phyloP scores from a whole-genome alignment of 2,888 invertebrate species.

The Ophion ellenae region DNA sequence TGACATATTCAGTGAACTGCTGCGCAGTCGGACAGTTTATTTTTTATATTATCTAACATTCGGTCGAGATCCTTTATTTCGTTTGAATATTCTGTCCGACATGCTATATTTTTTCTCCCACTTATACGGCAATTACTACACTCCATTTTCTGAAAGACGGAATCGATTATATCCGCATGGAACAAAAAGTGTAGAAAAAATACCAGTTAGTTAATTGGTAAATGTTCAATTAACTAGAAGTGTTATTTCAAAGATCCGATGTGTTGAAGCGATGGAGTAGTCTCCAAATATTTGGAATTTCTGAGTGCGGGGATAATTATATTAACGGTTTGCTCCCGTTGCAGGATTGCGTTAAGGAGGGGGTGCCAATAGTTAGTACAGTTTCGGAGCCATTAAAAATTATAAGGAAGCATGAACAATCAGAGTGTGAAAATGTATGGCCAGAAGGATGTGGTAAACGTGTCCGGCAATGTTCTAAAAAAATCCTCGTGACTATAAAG shows the following conservation, averaged over 20 bases:
- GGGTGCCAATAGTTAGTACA: neutral
- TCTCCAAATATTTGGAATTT: neutral
- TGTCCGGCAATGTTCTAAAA: too few species aligned
- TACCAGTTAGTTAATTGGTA: neutral
- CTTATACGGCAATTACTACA: neutral
- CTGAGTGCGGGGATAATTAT: neutral
- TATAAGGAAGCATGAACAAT: neutral
- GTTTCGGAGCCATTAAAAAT: neutral
- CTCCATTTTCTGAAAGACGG: neutral
- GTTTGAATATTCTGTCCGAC: neutral
- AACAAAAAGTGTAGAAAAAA: neutral
- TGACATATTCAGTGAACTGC: slow-evolving; percentile 6
- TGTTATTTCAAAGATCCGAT: neutral
- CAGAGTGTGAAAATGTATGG: neutral
- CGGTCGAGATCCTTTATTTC: slow-evolving; percentile 4
- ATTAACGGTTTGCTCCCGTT: neutral
- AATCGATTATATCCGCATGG: neutral
- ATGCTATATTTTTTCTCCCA: neutral
- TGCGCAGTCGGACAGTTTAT: slow-evolving; percentile 1
- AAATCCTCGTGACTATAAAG: neutral
- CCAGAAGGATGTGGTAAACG: neutral
- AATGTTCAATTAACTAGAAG: neutral
- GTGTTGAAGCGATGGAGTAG: neutral
- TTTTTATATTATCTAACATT: slow-evolving; percentile 26
- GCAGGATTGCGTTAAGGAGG: neutral